Percentiles rank a stretch among this genome's conserved stretches.
Conservation (phyloP, 2,888 invertebrate genomes). For the Oasisia sp. region DNA sequence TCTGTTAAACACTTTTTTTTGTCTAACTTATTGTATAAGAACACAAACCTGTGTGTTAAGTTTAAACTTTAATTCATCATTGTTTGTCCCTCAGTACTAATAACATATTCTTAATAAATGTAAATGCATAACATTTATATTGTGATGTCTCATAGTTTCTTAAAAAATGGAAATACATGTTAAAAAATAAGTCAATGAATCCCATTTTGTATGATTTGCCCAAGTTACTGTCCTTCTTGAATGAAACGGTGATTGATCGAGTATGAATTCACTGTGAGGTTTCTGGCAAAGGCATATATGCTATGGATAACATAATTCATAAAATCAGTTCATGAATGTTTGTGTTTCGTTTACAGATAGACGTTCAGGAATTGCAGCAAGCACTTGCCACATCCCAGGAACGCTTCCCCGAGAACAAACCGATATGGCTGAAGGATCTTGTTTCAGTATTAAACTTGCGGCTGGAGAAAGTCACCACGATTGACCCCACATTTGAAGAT, state of each 20-base stretch:
- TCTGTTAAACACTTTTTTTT: neutral
- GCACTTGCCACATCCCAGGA: conserved; percentile 55
- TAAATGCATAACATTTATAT: neutral
- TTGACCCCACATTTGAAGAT: conserved; percentile 54
- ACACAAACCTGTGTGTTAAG: neutral
- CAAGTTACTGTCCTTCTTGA: neutral
- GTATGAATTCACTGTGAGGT: neutral
- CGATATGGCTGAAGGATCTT: conserved; percentile 65
- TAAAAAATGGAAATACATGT: no score
- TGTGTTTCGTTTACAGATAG: conserved; percentile 51
- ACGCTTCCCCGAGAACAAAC: conserved; percentile 61
- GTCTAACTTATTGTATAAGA: conserved; percentile 20
- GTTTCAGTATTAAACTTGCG: conserved; percentile 61
- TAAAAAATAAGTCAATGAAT: neutral
- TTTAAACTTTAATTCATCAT: neutral
- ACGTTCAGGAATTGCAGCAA: conserved; percentile 56
- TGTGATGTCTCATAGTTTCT: neutral
- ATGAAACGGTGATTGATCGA: neutral
- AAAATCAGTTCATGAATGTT: conserved; percentile 14
- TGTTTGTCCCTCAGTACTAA: neutral
- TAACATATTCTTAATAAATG: neutral
- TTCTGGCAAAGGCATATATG: neutral
- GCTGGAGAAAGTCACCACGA: conserved; percentile 54
- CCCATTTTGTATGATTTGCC: neutral
- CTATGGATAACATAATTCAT: neutral